A percentile compares a stretch with the other conserved stretches of the same genome.
phyloP scores from a whole-genome alignment of 2,797 vertebrate genomes.

The Enteromius anoplus region DNA sequence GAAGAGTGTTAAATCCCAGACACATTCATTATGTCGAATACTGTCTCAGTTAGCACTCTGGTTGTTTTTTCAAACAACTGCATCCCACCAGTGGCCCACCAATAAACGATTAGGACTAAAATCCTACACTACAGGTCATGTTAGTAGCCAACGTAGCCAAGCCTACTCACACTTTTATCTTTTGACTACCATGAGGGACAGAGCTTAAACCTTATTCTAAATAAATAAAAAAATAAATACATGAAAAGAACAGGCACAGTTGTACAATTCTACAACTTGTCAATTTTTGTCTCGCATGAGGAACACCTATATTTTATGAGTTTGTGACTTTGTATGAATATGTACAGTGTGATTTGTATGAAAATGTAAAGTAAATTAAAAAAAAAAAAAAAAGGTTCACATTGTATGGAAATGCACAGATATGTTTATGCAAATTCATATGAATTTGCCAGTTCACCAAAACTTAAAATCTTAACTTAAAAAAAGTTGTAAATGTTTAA shows the following conservation, averaged over 20 bases:
- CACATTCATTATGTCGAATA: slow-evolving; percentile 17
- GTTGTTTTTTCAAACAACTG: background rate
- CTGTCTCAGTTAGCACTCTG: background rate
- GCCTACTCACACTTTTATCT: background rate
- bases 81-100: background rate
- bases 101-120: background rate
- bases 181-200: background rate
- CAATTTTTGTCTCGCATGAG: background rate
- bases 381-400: background rate
- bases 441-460: background rate
- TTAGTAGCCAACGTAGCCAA: background rate
- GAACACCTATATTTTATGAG: background rate
- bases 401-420: background rate
- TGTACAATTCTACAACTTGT: background rate
- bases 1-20: slow-evolving; percentile 8
- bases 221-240: background rate
- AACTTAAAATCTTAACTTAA: too few species aligned
- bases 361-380: background rate
- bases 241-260: background rate
- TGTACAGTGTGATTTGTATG: background rate
- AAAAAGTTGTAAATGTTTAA: too few species aligned
- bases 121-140: background rate
- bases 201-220: background rate
- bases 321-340: background rate
- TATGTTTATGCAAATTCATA: background rate